phyloP scores from a whole-genome alignment of 2,888 invertebrate species.

The Trachelus iudaicus region DNA sequence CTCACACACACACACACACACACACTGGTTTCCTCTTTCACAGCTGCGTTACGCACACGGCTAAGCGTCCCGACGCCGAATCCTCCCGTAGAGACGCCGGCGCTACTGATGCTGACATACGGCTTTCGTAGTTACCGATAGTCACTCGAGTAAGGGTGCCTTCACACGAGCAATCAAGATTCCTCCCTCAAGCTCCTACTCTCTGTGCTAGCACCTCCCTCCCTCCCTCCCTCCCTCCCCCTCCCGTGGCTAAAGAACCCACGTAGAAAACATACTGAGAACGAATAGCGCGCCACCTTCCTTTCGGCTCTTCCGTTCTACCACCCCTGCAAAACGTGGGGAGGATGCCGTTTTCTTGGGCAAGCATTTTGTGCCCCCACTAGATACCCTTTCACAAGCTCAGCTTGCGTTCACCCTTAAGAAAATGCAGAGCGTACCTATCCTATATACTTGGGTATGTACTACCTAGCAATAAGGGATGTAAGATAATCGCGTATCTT shows the following conservation, averaged over 20 bases:
- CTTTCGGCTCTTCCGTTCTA: background rate
- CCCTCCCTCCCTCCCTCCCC: background rate
- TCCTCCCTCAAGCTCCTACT: no score
- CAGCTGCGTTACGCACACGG: background rate
- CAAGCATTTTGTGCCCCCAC: background rate
- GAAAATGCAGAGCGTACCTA: background rate
- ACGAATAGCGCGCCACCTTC: background rate
- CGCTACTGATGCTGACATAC: background rate
- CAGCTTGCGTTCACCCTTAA: background rate
- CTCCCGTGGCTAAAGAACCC: background rate
- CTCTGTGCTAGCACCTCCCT: background rate
- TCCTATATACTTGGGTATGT: background rate
- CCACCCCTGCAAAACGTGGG: background rate
- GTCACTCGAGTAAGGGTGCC: background rate
- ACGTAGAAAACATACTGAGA: background rate
- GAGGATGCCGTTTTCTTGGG: background rate
- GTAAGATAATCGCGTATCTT: background rate
- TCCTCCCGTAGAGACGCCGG: background rate
- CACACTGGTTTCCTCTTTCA: no score
- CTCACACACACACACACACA: no score
- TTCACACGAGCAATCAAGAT: background rate
- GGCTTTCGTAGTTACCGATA: background rate
- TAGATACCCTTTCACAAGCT: background rate
- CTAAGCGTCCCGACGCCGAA: background rate
- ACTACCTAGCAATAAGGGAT: background rate